Conservation (phyloP, 1,140 invertebrate genomes). For the Drosophila micromelanica region DNA sequence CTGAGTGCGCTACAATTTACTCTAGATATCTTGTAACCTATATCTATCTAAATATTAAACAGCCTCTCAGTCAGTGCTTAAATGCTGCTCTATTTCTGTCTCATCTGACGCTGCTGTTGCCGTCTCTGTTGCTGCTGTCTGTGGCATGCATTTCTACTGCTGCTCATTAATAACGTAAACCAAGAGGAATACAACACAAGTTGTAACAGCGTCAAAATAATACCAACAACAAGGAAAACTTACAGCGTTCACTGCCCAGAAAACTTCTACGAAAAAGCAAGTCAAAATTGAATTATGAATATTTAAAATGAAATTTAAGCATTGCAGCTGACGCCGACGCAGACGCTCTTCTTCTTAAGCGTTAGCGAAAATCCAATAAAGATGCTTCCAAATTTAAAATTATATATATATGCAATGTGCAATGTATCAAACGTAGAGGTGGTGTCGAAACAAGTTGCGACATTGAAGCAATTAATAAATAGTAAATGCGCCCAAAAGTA, state of each 20-base stretch:
- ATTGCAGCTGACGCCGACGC: constrained; percentile 39
- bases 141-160: constrained; percentile 71
- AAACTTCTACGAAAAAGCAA: constrained; percentile 69
- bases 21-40: neutral
- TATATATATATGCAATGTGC: constrained; percentile 12
- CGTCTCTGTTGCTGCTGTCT: constrained; percentile 32
- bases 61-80: constrained; percentile 23
- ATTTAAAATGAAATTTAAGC: constrained; percentile 77
- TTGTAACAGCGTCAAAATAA: constrained; percentile 50
- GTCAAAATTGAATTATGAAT: constrained; percentile 82
- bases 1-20: neutral
- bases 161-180: constrained; percentile 78
- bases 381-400: constrained; percentile 6
- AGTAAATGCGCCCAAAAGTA: constrained; percentile 65
- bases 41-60: constrained; percentile 19
- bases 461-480: constrained; percentile 64
- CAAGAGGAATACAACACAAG: constrained; percentile 62
- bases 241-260: constrained; percentile 57
- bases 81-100: neutral
- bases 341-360: constrained; percentile 3
- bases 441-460: constrained; percentile 22
- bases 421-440: constrained; percentile 18
- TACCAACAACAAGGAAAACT: constrained; percentile 30
- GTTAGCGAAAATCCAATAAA: constrained; percentile 55
- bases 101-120: neutral